Evolutionary conservation across 2,797 vertebrate genomes (phyloP).

Genomic region (Uromys caudimaculatus): DNA sequence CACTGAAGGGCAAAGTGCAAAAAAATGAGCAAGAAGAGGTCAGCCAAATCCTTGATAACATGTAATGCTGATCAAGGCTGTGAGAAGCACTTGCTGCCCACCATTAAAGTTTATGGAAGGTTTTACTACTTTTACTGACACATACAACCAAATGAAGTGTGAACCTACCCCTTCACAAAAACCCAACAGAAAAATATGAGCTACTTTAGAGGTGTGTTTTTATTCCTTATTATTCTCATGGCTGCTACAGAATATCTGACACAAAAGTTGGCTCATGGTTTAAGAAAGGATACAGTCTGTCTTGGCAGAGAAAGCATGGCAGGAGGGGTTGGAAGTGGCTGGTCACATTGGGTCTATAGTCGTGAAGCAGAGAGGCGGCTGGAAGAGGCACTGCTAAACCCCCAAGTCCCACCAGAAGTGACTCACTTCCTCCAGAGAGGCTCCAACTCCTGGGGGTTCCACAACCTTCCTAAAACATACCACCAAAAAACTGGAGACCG

Average conservation of each 20-base stretch:
- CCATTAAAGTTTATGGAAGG: not conserved
- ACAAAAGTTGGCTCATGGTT: not conserved
- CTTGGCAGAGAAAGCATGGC: not conserved
- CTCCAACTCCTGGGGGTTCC: not conserved
- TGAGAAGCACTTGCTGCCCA: slow-evolving; percentile 3
- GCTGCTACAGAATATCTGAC: not conserved
- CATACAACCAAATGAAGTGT: not conserved
- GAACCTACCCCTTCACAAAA: not conserved
- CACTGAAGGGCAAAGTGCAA: not conserved
- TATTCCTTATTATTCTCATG: not conserved
- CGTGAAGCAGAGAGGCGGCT: not conserved
- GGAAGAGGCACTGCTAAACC: not conserved
- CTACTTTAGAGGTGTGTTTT: not conserved
- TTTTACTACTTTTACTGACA: not conserved
- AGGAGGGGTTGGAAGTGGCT: not conserved
- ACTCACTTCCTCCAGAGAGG: not conserved
- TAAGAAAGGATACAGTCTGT: not conserved
- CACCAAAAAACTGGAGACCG: not conserved
- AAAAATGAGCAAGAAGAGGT: not conserved
- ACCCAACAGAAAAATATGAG: not conserved
- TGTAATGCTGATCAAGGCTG: not conserved
- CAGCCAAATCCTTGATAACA: not conserved
- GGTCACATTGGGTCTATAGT: not conserved
- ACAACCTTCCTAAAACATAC: not conserved
- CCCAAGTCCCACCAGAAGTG: not conserved